Evolutionary conservation across 53 echinoderm and acorn worm genomes (phyloP), one percentile per base, ranked within the genome.

Genomic region (Echinarachnius parma): DNA sequence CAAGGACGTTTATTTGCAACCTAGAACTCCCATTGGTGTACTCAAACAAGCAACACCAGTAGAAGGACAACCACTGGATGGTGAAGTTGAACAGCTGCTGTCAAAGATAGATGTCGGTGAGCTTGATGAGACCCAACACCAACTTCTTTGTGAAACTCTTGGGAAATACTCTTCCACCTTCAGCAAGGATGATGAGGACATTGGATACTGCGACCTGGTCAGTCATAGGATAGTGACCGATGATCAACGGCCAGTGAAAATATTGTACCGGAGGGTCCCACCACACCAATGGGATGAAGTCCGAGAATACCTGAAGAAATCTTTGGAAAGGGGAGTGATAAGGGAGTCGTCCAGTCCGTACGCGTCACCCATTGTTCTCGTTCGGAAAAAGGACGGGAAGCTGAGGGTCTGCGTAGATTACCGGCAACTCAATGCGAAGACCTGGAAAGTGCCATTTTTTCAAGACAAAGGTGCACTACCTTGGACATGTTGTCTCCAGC

Each of bases 381-480:
- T 86, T 1, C 32, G 77, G 22, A 81, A 82, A 39, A 64, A 77
- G 27, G 82, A 78, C 65, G 82, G 82, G 1, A 62, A 34, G 21
- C 63, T 87, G 16, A 56, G 74, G 23, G 28, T 82, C 3, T 87
- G 87, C 46, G 87, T 87, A 5, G 87, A 87, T 44, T 82, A 77
- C 32, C 25, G 87, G 28, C 35, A 49, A 9, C 66, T 78, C 10
- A 78, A 87, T 31, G 45, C 42, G 21, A 87, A 87, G 36, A 87
- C 82, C 74, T 9, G 74, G 78, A 37, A 87, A 66, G 37, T 82
- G 77, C 60, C 48, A 78, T n/a, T 31, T 75, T 31, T 81, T 81
- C 25, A 18, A 31, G 32, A 16, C 50, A 22, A 25, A 81, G 36
- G 14, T 81, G 16, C 34, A 35, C 0, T 81, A 81, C 31, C 75